Evolutionary conservation across 35 echinoderm and acorn worm species (phyloP), one percentile per base, ranked within the genome.

Genomic region (Eucidaris tribuloides): DNA sequence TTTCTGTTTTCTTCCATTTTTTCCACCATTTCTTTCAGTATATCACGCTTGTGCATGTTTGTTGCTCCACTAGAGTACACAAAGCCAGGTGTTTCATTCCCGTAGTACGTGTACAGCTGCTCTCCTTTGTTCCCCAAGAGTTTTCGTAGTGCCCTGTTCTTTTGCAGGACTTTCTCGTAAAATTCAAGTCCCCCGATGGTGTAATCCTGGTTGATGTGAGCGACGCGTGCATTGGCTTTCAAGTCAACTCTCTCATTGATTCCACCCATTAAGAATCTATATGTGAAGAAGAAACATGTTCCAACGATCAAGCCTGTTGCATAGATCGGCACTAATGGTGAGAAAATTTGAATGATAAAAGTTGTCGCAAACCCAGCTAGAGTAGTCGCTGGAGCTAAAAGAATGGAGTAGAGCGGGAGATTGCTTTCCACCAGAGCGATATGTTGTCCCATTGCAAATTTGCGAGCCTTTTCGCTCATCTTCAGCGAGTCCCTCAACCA

Each of bases 31-130:
- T 72, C 46, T 68, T 89, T 89, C 39, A 89, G 46, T 18, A 41
- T 85, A 58, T 89, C 87, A 46, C 87, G 71, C 62, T 86, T 90
- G 17, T 65, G 40, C 23, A 87, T 94, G 22, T 90, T 43, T 2
- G 76, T 83, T 22, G 92, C 92, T 59, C 84, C 81, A 23, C 60
- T 68, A 22, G 74, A 85, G 54, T 83, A 89, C 7, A 86, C 38
- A 5, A 87, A 14, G 24, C 84, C 89, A 27, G 84, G 59, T 13
- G 68, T 87, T 48, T 90, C 87, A 58, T 99, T 99, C 25, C 96
- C 96, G 65, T 99, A 99, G 31, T 93, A 99, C 13, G 82, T 93
- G 66, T 89, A 99, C 71, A 89, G 50, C 61, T 87, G 72, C 43
- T 99, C 87, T 42, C 96, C 96, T 35, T 65, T 89, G 13, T 55